A percentile compares a stretch with the other conserved stretches of the same genome.
phyloP scores from a whole-genome alignment of 1,140 invertebrate species.

The Leptopilina boulardi region DNA sequence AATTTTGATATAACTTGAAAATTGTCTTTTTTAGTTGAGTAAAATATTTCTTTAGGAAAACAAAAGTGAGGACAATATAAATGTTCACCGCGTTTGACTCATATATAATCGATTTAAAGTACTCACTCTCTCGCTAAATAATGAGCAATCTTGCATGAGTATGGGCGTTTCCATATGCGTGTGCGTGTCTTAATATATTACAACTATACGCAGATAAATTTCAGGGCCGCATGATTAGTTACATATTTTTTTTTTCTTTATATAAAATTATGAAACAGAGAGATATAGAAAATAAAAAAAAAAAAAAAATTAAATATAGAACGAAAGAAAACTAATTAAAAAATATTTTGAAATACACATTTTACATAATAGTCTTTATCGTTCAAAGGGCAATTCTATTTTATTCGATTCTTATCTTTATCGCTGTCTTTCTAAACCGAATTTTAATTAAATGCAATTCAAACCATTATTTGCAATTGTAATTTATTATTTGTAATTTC shows the following conservation, averaged over 20 bases:
- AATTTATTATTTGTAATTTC: neutral
- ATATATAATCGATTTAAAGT: conserved; percentile 59
- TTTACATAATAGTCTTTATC: neutral
- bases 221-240: conserved; percentile 35
- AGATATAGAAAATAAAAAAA: neutral
- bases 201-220: conserved; percentile 28
- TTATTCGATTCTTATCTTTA: neutral
- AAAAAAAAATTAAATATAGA: neutral
- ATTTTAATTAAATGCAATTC: neutral
- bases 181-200: conserved; percentile 44
- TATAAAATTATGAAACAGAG: neutral
- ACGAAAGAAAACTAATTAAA: neutral
- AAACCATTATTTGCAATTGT: neutral
- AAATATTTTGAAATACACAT: neutral
- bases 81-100: conserved; percentile 44
- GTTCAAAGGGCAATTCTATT: conserved; percentile 13
- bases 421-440: neutral
- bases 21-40: neutral
- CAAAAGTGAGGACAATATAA: neutral
- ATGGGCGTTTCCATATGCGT: conserved; percentile 56
- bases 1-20: neutral
- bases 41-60: neutral
- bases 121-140: conserved; percentile 35
- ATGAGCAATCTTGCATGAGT: conserved; percentile 24
- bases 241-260: neutral